Evolutionary conservation across 1,140 invertebrate genomes (phyloP).

Genomic region (Lysiphlebus fabarum): DNA sequence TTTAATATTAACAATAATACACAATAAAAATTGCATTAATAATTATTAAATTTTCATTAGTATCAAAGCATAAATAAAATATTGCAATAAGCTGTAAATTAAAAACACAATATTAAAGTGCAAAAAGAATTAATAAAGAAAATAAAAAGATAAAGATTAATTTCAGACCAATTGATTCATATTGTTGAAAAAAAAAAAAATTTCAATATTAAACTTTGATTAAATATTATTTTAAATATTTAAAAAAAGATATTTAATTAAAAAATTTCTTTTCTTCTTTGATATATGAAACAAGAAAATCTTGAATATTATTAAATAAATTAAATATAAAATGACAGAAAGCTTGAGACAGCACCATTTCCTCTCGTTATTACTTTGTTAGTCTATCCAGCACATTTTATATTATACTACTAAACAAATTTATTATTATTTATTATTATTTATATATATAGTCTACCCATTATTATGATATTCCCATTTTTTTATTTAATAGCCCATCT

Average conservation of each 20-base stretch:
- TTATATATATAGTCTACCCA: conserved; percentile 13
- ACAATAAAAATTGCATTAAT: background rate
- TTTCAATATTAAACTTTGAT: no score
- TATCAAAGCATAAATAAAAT: conserved; percentile 9
- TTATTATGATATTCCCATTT: conserved; percentile 15
- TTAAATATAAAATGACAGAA: conserved; percentile 10
- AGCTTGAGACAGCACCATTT: conserved; percentile 26
- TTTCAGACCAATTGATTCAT: background rate
- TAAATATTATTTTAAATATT: background rate
- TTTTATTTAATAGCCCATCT: conserved; percentile 18
- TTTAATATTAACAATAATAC: conserved; percentile 7
- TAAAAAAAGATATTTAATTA: no score
- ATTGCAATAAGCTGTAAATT: conserved; percentile 6
- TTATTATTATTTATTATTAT: conserved; percentile 17
- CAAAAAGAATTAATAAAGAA: conserved; percentile 29
- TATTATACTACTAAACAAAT: conserved; percentile 22
- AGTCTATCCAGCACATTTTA: conserved; percentile 18
- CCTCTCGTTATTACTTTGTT: conserved; percentile 24
- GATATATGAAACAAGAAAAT: background rate
- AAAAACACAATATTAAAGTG: conserved; percentile 17
- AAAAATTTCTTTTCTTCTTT: no score
- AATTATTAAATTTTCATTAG: conserved; percentile 10
- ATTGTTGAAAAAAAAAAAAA: conserved; percentile 1
- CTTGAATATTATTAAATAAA: conserved; percentile 2
- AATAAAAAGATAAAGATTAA: conserved; percentile 2